These are phyloP conservation scores for Podarcis muralis DNA, from an alignment of 2,113 vertebrate genomes.

Conservation along the genomic window DNA sequence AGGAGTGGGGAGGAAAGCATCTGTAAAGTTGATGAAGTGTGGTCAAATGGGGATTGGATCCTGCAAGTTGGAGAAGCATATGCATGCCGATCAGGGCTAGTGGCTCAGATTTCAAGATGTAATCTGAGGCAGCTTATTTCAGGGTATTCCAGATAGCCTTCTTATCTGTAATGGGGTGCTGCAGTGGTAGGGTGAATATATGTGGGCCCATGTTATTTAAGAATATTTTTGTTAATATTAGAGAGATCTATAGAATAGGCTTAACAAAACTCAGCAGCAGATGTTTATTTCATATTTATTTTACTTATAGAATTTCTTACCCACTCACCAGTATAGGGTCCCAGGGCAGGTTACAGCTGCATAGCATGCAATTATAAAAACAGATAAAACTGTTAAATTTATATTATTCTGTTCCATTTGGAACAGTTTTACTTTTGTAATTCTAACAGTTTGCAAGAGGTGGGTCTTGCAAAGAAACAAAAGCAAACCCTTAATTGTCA, in stretches of 20 bases:
- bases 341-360: too few relatives aligned
- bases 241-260: not conserved
- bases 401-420: too few relatives aligned
- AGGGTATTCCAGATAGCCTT: not conserved
- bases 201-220: not conserved
- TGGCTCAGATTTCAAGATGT: not conserved
- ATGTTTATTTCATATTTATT: too few relatives aligned
- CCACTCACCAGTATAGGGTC: too few relatives aligned
- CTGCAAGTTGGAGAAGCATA: not conserved
- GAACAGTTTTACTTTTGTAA: too few relatives aligned
- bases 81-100: not conserved
- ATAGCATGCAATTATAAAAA: too few relatives aligned
- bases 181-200: not conserved
- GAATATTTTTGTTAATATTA: not conserved
- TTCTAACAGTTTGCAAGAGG: too few relatives aligned
- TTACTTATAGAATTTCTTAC: too few relatives aligned
- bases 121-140: not conserved
- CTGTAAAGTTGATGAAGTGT: not conserved
- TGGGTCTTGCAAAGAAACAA: too few relatives aligned
- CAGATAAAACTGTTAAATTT: too few relatives aligned
- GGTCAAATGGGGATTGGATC: not conserved
- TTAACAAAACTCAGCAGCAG: not conserved
- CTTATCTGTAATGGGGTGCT: not conserved
- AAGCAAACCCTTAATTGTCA: too few relatives aligned
- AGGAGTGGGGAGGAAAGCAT: not conserved